Base-by-base conservation (phyloP, 2,888 invertebrate species). In the Platycheirus rosarum region DNA sequence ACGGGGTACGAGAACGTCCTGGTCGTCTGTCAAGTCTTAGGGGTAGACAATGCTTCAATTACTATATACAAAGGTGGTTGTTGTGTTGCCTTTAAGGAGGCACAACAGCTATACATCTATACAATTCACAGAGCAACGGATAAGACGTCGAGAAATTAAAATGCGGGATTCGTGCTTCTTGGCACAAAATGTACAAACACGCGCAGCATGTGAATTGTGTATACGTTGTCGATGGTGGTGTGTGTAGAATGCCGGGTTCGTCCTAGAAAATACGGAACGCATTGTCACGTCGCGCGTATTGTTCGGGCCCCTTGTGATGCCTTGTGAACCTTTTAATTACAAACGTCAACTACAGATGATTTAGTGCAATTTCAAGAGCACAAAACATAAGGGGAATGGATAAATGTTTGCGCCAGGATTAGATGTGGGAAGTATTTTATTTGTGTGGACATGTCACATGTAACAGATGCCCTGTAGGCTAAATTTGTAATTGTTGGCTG, bases 281-380 rank as follows among this genome's bases (percentile, higher is more conserved):
- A 49, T 66, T 48, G 66, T 74, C 74, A 74, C 74, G 71, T 71
- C 65, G 40, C 37, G 40, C 29, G 40, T 42, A 71, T 71, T 71
- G 70, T 71, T 55, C 57, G 29, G n/a, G 1, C 23, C 7, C 23
- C 40, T 46, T 44, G 46, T 32, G 44, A 62, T 46, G 70, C 70
- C 76, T 13, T 40, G 65, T 70, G 76, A 76, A 75, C 80, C 80
- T 80, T 80, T 80, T 80, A 80, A 80, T 80, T 80, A 70, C 80
- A 76, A 70, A 80, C 75, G 80, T 80, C 80, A 80, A 51, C 76
- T 75, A 11, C 75, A 80, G 80, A 80, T 76, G 80, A 80, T 76
- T 80, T 76, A 80, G 65, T 80, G 70, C 65, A 80, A 80, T 80
- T 75, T 65, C 75, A 65, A 57, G 57, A 60, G 73, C 46, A 40